These are phyloP conservation scores for Chaenocephalus aceratus DNA, from an alignment of 2,113 vertebrate species.

Conservation along the genomic window DNA sequence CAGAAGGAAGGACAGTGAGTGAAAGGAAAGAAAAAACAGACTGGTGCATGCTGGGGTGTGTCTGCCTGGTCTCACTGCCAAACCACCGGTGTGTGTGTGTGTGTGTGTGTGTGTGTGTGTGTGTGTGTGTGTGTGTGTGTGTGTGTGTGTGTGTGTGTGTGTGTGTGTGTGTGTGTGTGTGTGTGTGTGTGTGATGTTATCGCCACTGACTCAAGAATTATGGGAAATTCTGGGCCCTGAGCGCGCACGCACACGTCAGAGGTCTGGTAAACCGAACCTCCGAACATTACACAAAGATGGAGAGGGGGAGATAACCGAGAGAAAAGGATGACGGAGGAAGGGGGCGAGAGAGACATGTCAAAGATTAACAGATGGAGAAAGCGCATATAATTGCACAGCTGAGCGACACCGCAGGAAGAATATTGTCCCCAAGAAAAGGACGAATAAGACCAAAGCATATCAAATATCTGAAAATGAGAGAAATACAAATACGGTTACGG, in stretches of 20 bases:
- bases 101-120: conserved; percentile 10
- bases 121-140: background rate
- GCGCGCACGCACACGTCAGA: conserved; percentile 8
- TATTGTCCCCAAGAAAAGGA: background rate
- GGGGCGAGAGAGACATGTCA: conserved; percentile 10
- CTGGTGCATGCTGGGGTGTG: conserved; percentile 30
- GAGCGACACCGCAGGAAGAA: conserved; percentile 20
- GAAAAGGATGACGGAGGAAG: background rate
- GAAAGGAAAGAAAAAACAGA: conserved; percentile 19
- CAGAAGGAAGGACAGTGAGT: background rate
- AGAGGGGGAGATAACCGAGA: conserved; percentile 12
- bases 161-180: background rate
- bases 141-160: background rate
- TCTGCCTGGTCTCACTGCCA: conserved; percentile 28
- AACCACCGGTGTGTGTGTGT: conserved; percentile 18
- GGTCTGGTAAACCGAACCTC: conserved; percentile 6
- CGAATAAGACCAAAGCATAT: conserved; percentile 12
- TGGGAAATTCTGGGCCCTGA: conserved; percentile 34
- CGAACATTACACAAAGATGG: conserved; percentile 30
- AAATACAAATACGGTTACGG: background rate
- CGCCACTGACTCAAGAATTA: conserved; percentile 32
- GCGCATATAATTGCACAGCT: background rate
- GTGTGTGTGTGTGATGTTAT: conserved; percentile 36
- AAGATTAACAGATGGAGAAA: conserved; percentile 5
- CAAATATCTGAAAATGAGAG: background rate